phyloP scores from a whole-genome alignment of 2,113 vertebrate species.

The Salvator merianae region DNA sequence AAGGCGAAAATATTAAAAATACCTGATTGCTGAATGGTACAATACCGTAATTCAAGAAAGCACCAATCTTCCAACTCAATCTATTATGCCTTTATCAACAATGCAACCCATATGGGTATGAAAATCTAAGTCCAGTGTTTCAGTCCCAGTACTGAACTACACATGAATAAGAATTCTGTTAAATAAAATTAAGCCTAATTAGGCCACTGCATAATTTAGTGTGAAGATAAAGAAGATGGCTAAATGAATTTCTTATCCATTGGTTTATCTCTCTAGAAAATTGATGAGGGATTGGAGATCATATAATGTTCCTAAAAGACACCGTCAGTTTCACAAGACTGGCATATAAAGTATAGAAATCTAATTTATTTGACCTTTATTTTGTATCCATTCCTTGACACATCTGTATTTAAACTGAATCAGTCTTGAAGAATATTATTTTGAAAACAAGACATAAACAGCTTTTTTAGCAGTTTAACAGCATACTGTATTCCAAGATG shows the following conservation, averaged over 20 bases:
- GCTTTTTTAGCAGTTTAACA: background rate
- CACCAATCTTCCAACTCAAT: background rate
- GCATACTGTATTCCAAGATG: background rate
- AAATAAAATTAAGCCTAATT: conserved; percentile 14
- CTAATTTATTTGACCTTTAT: background rate
- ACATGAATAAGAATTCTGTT: conserved; percentile 1
- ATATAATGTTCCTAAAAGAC: background rate
- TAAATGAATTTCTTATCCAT: background rate
- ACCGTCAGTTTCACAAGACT: conserved; percentile 5
- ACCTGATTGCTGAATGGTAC: background rate
- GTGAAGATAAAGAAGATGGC: background rate
- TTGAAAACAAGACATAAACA: background rate
- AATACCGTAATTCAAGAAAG: conserved; percentile 17
- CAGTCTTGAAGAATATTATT: background rate
- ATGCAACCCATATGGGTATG: conserved; percentile 10
- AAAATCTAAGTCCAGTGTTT: conserved; percentile 1
- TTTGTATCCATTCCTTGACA: background rate
- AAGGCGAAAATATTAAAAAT: background rate
- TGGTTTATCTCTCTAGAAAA: conserved; percentile 19
- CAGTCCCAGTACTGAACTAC: background rate
- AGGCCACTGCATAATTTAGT: background rate
- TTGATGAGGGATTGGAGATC: conserved; percentile 19
- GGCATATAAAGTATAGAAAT: background rate
- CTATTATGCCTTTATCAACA: conserved; percentile 3
- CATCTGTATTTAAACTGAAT: background rate